Conservation (phyloP, 2,113 vertebrate genomes). For the Pteronura brasiliensis region DNA sequence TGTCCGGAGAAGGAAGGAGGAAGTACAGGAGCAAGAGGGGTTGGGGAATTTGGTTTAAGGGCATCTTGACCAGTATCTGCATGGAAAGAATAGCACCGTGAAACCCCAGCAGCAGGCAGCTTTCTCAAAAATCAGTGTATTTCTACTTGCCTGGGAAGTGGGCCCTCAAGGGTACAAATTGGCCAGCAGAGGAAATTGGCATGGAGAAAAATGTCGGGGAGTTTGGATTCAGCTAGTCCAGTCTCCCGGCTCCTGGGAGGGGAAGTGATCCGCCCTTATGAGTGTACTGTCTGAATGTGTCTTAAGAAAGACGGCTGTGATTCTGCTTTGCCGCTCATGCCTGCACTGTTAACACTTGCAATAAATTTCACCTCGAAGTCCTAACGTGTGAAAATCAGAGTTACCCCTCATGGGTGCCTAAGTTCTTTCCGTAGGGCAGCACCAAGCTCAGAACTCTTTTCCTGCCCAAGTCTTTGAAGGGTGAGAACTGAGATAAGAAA, state of each 20-base stretch:
- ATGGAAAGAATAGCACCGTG: background rate
- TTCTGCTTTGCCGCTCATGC: background rate
- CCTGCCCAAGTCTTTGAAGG: background rate
- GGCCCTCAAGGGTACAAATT: background rate
- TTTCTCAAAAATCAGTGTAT: conserved; percentile 11
- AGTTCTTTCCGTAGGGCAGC: background rate
- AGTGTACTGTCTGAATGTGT: background rate
- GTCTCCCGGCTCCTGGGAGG: background rate
- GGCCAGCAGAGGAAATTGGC: background rate
- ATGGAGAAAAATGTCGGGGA: background rate
- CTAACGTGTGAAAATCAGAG: background rate
- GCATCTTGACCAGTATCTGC: background rate
- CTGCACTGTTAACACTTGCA: background rate
- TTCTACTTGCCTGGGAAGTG: background rate
- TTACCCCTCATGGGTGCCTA: background rate
- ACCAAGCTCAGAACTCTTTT: background rate
- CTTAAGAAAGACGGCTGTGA: background rate
- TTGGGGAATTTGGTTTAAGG: background rate
- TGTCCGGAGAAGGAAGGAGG: background rate
- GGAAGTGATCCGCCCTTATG: background rate
- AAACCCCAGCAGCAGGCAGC: background rate
- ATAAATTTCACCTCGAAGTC: background rate
- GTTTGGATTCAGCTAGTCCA: background rate
- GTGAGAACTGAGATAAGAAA: background rate
- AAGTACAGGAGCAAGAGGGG: background rate